Evolutionary conservation across 1,140 invertebrate genomes (phyloP), one percentile per base, ranked within the genome.

Genomic region (Pygmarrhopalites habei): DNA sequence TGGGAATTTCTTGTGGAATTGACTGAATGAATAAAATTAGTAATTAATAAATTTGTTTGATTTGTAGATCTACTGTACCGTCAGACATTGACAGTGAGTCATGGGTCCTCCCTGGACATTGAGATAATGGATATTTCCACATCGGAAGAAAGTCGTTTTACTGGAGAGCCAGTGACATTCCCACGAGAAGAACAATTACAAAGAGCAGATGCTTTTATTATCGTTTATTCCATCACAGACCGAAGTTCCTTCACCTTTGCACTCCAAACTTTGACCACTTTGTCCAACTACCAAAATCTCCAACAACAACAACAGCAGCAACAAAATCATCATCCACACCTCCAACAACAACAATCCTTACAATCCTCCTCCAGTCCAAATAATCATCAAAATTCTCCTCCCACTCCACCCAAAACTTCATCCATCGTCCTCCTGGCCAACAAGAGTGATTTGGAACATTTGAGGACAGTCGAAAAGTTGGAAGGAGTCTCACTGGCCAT

Each of bases 211-310:
- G 86, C 84, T 3, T 87, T 84, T 72, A 75, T 88, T 4, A 80
- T 89, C n/a, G 85, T 88, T 30, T 90, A 89, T 75, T 86, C 86
- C 65, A 85, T 89, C 60, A 88, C 85, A 4, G 86, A 88, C 71
- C 76, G 82, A 62, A 77, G 78, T 64, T 86, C 84, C 62, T 87
- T 88, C 70, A 78, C 81, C 47, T 85, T 86, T 70, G 86, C 85
- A 1, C 74, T 79, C 2, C 80, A 85, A 72, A 79, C 83, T 26
- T 73, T 87, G 46, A 79, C 80, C 28, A 78, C 80, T 51, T 77
- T 88, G 7, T 77, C 60, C 29, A 68, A 51, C 10, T 30, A 44
- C 43, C 58, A 60, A 32, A 28, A 53, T 28, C 60, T 23, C 1
- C 52, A 58, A 23, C 15, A 2, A 21, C 52, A 60, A 49, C 49